A percentile compares a stretch with the other conserved stretches of the same genome.
phyloP scores from a whole-genome alignment of 2,888 invertebrate species.

The Drosophila mayaguana region DNA sequence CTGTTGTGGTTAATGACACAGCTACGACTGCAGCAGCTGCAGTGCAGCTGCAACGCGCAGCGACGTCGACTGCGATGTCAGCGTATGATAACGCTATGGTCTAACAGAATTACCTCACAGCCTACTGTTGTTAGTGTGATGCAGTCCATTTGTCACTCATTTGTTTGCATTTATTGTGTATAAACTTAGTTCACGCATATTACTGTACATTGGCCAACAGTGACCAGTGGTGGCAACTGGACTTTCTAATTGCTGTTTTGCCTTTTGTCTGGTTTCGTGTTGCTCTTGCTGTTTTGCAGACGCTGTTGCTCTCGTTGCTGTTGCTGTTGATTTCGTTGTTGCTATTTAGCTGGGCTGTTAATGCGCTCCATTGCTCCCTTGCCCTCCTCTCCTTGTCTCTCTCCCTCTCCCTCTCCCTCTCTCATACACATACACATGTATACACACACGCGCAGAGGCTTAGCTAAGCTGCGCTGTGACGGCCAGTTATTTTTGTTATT shows the following conservation, averaged over 20 bases:
- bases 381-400: constrained; percentile 11
- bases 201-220: constrained; percentile 52
- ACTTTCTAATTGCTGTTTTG: constrained; percentile 74
- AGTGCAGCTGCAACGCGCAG: not conserved
- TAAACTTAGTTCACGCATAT: constrained; percentile 68
- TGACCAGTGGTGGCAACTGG: constrained; percentile 38
- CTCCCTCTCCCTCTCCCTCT: not conserved
- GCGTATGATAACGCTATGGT: constrained; percentile 39
- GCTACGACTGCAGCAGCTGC: constrained; percentile 18
- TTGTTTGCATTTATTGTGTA: constrained; percentile 64
- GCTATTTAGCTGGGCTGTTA: constrained; percentile 47
- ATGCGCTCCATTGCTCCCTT: constrained; percentile 53
- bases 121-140: constrained; percentile 31
- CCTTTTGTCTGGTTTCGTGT: constrained; percentile 45
- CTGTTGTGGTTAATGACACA: constrained; percentile 39
- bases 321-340: constrained; percentile 27
- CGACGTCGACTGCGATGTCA: constrained; percentile 7
- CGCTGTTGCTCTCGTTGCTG: constrained; percentile 27
- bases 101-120: constrained; percentile 46
- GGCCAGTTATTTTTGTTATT: constrained; percentile 43
- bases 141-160: constrained; percentile 58
- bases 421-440: constrained; percentile 2
- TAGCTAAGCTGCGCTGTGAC: constrained; percentile 50
- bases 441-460: constrained; percentile 23
- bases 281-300: constrained; percentile 48